phyloP scores from a whole-genome alignment of 53 echinoderm and acorn worm species.

The Paracentrotus lividus region DNA sequence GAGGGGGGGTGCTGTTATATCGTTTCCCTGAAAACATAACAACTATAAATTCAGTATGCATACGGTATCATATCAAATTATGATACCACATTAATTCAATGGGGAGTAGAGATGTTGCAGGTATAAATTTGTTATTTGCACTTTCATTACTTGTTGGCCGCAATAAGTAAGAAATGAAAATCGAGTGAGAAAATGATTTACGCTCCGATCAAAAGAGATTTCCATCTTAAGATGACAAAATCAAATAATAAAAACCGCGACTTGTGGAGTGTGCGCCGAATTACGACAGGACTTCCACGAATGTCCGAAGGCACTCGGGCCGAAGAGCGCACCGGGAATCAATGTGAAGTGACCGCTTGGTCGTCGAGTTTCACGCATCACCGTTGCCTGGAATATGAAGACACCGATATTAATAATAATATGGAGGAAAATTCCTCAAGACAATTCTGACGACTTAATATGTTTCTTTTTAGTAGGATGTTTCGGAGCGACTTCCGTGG shows the following conservation, averaged over 20 bases:
- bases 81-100: too few relatives aligned
- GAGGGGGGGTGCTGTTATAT: not conserved
- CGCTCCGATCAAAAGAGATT: conserved; percentile 20
- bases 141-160: not conserved
- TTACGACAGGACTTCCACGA: not conserved
- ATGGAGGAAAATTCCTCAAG: too few relatives aligned
- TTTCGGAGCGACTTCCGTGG: not conserved
- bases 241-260: not conserved
- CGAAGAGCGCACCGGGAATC: not conserved
- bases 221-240: conserved; percentile 39
- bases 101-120: not conserved
- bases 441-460: not conserved
- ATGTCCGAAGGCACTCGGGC: not conserved
- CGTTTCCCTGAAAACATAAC: not conserved
- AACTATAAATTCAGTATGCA: not conserved
- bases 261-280: conserved; percentile 24
- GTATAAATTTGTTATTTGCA: too few relatives aligned
- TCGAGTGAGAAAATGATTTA: conserved; percentile 46
- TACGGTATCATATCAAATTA: not conserved
- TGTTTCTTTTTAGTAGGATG: not conserved
- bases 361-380: not conserved
- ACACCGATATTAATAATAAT: conserved; percentile 13
- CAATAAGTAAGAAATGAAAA: conserved; percentile 27
- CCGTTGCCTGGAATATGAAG: not conserved
- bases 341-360: conserved; percentile 50